These are phyloP conservation scores for Polyergus mexicanus DNA, from an alignment of 1,140 invertebrate species.

Conservation along the genomic window DNA sequence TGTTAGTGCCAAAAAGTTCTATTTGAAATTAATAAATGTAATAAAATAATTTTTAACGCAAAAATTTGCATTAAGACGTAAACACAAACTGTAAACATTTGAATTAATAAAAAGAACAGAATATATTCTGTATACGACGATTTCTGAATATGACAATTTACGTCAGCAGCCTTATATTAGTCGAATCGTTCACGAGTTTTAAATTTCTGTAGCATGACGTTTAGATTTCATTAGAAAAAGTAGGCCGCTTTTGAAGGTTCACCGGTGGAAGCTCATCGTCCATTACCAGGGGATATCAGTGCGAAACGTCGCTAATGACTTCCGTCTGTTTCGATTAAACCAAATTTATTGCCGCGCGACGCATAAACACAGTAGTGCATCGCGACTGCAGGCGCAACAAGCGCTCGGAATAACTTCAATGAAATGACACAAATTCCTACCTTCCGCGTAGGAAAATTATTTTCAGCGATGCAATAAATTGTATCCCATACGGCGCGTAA, in stretches of 20 bases:
- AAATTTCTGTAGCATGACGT: not conserved
- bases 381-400: slow-evolving; percentile 36
- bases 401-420: slow-evolving; percentile 44
- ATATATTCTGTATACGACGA: not conserved
- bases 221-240: not conserved
- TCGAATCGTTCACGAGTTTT: not conserved
- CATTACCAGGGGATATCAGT: slow-evolving; percentile 15
- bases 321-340: slow-evolving; percentile 65
- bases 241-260: slow-evolving; percentile 9
- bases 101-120: not conserved
- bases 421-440: slow-evolving; percentile 38
- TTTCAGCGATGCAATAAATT: slow-evolving; percentile 35
- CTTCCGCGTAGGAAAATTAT: slow-evolving; percentile 41
- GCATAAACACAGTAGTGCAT: slow-evolving; percentile 65
- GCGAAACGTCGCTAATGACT: slow-evolving; percentile 64
- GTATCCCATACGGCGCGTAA: not conserved
- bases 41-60: not conserved
- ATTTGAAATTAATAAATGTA: not conserved
- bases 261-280: not conserved
- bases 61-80: not conserved
- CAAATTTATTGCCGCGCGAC: slow-evolving; percentile 48
- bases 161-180: not conserved
- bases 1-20: not conserved
- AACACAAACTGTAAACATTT: not conserved
- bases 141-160: not conserved